Conservation (phyloP, 2,797 vertebrate genomes). For the Decapterus maruadsi region DNA sequence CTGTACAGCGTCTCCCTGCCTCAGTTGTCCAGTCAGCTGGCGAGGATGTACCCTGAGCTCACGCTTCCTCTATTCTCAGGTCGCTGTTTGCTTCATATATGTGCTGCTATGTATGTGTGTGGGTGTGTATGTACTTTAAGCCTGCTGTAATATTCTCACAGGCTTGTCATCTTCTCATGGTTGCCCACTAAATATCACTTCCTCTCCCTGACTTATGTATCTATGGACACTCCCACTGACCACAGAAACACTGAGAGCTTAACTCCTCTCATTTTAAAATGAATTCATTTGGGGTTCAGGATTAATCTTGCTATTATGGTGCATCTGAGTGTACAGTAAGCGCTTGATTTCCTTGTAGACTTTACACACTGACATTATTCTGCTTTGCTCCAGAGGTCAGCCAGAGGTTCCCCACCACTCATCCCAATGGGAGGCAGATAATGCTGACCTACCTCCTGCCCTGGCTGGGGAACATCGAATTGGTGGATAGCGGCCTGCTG, state of each 20-base stretch:
- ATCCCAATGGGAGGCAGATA: conserved; percentile 94
- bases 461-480: conserved; percentile 96
- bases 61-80: conserved; percentile 98
- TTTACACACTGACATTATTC: conserved; percentile 29
- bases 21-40: conserved; percentile 92
- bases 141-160: conserved; percentile 28
- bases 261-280: conserved; percentile 30
- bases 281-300: conserved; percentile 29
- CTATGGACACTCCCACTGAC: conserved; percentile 36
- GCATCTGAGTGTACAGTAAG: conserved; percentile 30
- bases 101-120: conserved; percentile 25
- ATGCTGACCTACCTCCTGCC: conserved; percentile 94
- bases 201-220: conserved; percentile 21
- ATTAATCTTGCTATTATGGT: conserved; percentile 52
- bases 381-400: conserved; percentile 74
- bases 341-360: conserved; percentile 36
- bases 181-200: conserved; percentile 52
- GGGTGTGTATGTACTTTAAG: conserved; percentile 28
- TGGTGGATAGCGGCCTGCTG: conserved; percentile 93
- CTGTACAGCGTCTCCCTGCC: conserved; percentile 94
- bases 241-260: conserved; percentile 37
- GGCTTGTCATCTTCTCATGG: conserved; percentile 52
- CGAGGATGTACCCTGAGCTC: conserved; percentile 97
- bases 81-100: conserved; percentile 60
- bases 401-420: conserved; percentile 88